A percentile compares a stretch with the other conserved stretches of the same genome.
These are phyloP conservation scores for Bos taurus DNA, from an alignment of 2,113 vertebrate species.

Conservation along the genomic window ARS-UCD2.0 NC_037343.1:13679001-13679500, in stretches of 20 bases:
- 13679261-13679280: background rate
- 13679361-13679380: background rate
- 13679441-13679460: no score
- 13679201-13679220: slow-evolving; percentile 32
- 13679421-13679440: no score
- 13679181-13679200: slow-evolving; percentile 42
- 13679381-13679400: slow-evolving; percentile 20
- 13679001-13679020: no score
- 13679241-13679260: slow-evolving; percentile 38
- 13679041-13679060: no score
- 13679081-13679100: background rate
- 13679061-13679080: background rate
- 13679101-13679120: background rate
- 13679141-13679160: slow-evolving; percentile 16
- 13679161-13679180: slow-evolving; percentile 13
- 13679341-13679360: background rate
- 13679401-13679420: slow-evolving; percentile 21
- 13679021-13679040: no score
- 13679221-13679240: background rate
- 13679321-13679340: background rate
- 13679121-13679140: slow-evolving; percentile 26
- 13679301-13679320: background rate
- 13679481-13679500: no score
- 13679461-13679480: no score
- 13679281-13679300: background rate